A percentile compares a stretch with the other conserved stretches of the same genome.
Conservation (phyloP, 2,797 vertebrate genomes). For the Betta splendens region DNA sequence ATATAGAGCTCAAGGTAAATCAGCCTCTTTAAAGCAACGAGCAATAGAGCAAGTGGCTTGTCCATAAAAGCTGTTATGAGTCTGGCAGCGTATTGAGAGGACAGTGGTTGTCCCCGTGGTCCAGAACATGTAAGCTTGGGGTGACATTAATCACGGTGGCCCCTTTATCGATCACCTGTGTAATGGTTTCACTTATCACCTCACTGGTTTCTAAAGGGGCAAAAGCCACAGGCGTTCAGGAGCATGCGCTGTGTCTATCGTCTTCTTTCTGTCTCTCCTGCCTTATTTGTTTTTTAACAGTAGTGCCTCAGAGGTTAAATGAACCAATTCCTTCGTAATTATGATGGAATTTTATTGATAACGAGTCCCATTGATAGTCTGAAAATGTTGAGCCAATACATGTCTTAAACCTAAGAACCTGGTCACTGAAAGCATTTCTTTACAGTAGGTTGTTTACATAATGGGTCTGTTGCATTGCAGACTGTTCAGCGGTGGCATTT, state of each 20-base stretch:
- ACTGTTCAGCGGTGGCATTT: constrained; percentile 54
- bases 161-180: constrained; percentile 66
- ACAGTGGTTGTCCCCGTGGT: constrained; percentile 52
- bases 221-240: constrained; percentile 58
- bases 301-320: constrained; percentile 7
- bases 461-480: constrained; percentile 30
- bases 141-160: constrained; percentile 74
- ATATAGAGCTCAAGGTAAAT: constrained; percentile 14
- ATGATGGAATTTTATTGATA: constrained; percentile 2
- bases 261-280: constrained; percentile 9
- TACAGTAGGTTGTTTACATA: constrained; percentile 60
- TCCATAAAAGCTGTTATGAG: constrained; percentile 57
- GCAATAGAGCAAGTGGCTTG: constrained; percentile 44
- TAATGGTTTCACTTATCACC: constrained; percentile 78
- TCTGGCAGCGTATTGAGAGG: constrained; percentile 37
- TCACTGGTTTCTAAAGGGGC: constrained; percentile 57
- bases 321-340: background rate
- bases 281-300: constrained; percentile 46
- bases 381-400: background rate
- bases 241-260: constrained; percentile 47
- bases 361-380: constrained; percentile 15
- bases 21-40: constrained; percentile 26
- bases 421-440: constrained; percentile 16
- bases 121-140: constrained; percentile 44
- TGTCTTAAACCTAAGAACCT: constrained; percentile 10